phyloP scores from a whole-genome alignment of 1,140 invertebrate species.

The Armadillidium nasatum region DNA sequence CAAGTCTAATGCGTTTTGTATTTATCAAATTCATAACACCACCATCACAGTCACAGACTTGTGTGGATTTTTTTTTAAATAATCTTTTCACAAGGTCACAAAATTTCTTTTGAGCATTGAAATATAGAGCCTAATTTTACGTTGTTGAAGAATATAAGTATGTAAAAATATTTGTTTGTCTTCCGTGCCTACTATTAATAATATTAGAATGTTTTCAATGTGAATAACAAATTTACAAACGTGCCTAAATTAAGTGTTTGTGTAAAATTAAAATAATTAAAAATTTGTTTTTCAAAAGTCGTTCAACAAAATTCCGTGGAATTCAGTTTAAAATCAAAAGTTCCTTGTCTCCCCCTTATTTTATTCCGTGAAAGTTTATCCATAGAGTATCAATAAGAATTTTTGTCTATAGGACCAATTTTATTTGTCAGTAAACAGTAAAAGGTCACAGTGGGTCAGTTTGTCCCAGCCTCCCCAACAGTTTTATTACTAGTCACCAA shows the following conservation, averaged over 20 bases:
- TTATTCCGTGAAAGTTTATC: too few species aligned
- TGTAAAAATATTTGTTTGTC: constrained; percentile 1
- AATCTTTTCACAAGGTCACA: too few species aligned
- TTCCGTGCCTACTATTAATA: constrained; percentile 7
- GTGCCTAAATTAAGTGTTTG: neutral
- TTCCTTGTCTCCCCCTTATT: neutral
- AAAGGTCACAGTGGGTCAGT: too few species aligned
- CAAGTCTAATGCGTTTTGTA: neutral
- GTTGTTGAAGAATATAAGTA: neutral
- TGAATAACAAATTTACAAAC: neutral
- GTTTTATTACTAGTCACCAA: too few species aligned
- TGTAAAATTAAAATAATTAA: neutral
- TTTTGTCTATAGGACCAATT: too few species aligned
- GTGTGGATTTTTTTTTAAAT: neutral
- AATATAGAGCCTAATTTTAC: neutral
- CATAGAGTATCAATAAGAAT: too few species aligned
- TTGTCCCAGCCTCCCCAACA: too few species aligned
- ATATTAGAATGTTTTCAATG: neutral
- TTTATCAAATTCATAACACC: neutral
- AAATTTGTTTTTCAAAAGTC: neutral
- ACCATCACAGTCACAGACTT: neutral
- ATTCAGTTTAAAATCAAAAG: neutral
- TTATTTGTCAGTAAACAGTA: too few species aligned
- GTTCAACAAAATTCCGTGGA: neutral
- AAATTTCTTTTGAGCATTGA: neutral